A percentile compares a stretch with the other conserved stretches of the same genome.
Evolutionary conservation across 2,113 vertebrate species (phyloP).

Genomic region (Antechinus stuartii): DNA sequence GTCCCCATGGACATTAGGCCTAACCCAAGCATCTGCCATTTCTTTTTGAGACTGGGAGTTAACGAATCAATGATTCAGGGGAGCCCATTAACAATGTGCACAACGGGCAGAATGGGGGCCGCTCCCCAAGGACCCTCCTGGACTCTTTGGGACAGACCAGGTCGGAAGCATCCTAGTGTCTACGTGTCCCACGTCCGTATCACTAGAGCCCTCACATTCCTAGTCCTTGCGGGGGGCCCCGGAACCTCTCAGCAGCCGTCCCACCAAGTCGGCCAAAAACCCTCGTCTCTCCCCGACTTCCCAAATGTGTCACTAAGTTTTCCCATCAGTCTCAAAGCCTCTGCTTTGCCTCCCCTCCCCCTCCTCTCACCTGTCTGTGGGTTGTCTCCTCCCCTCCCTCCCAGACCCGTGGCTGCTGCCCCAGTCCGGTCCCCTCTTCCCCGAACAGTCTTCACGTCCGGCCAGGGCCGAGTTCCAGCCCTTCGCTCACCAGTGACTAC

Average conservation of each 20-base stretch:
- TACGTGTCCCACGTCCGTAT: not conserved
- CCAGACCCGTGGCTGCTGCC: too few species aligned
- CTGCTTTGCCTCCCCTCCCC: too few species aligned
- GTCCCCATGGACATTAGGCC: not conserved
- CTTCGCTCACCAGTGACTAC: conserved; percentile 1
- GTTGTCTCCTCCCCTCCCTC: too few species aligned
- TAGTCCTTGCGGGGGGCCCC: not conserved
- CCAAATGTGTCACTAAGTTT: too few species aligned
- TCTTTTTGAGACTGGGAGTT: not conserved
- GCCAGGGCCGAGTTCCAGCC: not conserved
- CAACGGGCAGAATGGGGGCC: not conserved
- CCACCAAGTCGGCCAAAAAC: too few species aligned
- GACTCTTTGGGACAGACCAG: not conserved
- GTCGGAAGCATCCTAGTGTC: not conserved
- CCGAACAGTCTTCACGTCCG: too few species aligned
- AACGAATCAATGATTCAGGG: not conserved
- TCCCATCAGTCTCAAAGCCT: too few species aligned
- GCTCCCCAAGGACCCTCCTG: not conserved
- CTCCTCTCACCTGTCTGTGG: too few species aligned
- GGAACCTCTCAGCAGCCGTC: not conserved
- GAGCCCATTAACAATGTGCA: too few species aligned
- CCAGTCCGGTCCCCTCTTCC: too few species aligned
- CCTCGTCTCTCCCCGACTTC: not conserved
- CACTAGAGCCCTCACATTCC: not conserved
- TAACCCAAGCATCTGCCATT: not conserved